Evolutionary conservation across 2,888 invertebrate species (phyloP), one percentile per base, ranked within the genome.

Genomic region (Drosophila diplacantha): DNA sequence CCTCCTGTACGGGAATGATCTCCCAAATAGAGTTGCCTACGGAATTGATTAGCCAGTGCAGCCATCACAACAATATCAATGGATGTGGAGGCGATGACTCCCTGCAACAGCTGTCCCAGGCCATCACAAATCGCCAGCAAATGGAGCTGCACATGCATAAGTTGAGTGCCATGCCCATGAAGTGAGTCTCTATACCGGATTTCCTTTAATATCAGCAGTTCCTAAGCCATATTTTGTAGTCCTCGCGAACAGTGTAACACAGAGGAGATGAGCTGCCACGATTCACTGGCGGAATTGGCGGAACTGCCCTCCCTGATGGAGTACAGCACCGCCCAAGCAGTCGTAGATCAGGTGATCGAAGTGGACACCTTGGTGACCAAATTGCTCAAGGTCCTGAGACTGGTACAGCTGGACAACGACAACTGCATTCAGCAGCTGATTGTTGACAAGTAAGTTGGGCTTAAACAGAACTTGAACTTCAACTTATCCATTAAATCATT

Each of bases 331-430:
- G 90, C 90, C 5, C 90, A 91, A 66, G 90, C 92, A 43, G 89
- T 93, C 32, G 92, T 93, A 22, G 93, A 93, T 86, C 93, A 93
- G 89, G 93, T 93, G 16, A 93, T 93, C 56, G 92, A 93, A 69
- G 93, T 93, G 18, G 95, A 95, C 88, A 93, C 92, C 86, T 89
- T 93, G 38, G 91, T 95, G 14, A 92, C 93, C 12, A 93, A 93
- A 85, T 88, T 95, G 78, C 89, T 94, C 54, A 93, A 93, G 87
- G 92, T 93, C 16, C 88, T 93, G 81, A 90, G 93, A 64, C 93
- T 94, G 74, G 92, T 94, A 79, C 92, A 93, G 83, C 89, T 92
- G 76, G 93, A 93, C 83, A 93, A 92, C 79, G 91, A 92, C 68
- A 92, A 91, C 52, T 92, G 91, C 78, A 91, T 92, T 81, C 91